Percentiles rank a stretch among this genome's conserved stretches.
phyloP scores from a whole-genome alignment of 2,797 vertebrate species.

The Tympanoctomys barrerae region DNA sequence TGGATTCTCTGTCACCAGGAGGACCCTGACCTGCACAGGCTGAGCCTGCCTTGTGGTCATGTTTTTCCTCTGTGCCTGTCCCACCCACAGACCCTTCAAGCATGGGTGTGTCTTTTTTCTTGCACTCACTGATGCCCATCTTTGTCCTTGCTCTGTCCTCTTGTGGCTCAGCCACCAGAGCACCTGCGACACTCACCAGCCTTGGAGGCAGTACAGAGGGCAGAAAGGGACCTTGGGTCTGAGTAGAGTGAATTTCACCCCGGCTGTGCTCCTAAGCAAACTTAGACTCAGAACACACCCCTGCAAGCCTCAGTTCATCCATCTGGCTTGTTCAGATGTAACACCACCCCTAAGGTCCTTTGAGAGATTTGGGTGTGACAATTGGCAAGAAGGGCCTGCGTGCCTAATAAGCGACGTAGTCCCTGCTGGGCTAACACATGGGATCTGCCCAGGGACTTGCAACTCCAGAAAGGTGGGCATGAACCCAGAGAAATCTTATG shows the following conservation, averaged over 20 bases:
- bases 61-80: accelerated
- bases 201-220: neutral
- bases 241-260: neutral
- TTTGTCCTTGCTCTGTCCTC: neutral
- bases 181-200: neutral
- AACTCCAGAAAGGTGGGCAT: neutral
- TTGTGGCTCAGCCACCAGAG: neutral
- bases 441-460: neutral
- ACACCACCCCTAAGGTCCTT: neutral
- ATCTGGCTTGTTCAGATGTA: accelerated
- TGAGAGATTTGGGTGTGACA: neutral
- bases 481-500: neutral
- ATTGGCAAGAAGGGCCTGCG: neutral
- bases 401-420: neutral
- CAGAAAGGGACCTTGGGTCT: neutral
- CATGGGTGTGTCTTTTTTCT: neutral
- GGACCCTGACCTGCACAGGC: neutral
- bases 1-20: neutral
- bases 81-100: neutral
- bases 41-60: neutral
- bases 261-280: neutral
- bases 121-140: neutral
- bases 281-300: neutral
- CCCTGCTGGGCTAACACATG: neutral
- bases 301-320: neutral